Evolutionary conservation across 2,113 vertebrate genomes (phyloP), one percentile per base, ranked within the genome.

Genomic region (Tauraco erythrolophus): DNA sequence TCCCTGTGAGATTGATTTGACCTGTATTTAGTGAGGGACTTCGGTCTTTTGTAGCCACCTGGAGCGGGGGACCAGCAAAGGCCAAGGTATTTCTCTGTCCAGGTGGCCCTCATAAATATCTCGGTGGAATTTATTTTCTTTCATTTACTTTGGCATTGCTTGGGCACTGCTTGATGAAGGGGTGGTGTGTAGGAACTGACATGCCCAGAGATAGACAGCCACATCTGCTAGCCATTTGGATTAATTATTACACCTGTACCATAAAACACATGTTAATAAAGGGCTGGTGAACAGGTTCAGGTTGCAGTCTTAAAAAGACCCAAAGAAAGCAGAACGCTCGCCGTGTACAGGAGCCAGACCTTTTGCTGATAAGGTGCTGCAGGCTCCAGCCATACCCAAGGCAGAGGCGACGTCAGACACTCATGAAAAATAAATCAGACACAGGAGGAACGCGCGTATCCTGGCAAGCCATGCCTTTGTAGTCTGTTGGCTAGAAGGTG

Each of bases 241-340:
- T 98, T 98, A 98, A 98, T 98, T 98, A 98, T 98, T 97, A 97
- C 97, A 98, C 97, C 98, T 98, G 98, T 98, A 97, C 92, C 96
- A 97, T 97, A 98, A 98, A 98, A 96, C 96, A 96, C 94, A 96
- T 93, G 95, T 98, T 98, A 96, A 98, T 97, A 97, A 97, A 97
- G 82, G 94, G 72, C 88, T 97, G 94, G 84, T 72, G 92, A 95
- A 85, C 96, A 98, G 95, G 91, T 97, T 94, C 92, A 93, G 71
- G 62, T 95, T 94, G 79, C 89, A 96, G 43, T 93, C 94, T 84
- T 68, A 9, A 97, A 97, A 97, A 95, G 84, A 50, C 80, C 46
- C 60, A 84, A 90, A 84, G 90, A 83, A 85, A 89, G 82, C 46
- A 81, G 71, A 95, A 46, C 28, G 31, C 11, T 80, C 66, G 25